Conservation (phyloP, 2,797 vertebrate species). For the Aphelocoma californica region DNA sequence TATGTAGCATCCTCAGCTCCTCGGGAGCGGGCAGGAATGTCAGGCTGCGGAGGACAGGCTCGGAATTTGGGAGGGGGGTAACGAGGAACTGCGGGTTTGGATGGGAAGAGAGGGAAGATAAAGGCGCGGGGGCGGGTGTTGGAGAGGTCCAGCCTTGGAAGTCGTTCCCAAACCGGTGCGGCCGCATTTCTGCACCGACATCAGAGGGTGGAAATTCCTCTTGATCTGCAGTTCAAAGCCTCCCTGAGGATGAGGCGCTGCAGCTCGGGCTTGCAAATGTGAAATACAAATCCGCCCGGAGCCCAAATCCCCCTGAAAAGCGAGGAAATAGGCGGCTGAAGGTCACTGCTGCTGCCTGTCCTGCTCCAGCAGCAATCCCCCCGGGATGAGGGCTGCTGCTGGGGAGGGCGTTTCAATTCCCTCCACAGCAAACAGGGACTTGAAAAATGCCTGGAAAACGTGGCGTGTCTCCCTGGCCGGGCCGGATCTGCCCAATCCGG, state of each 20-base stretch:
- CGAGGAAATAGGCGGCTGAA: conserved; percentile 14
- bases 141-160: conserved; percentile 53
- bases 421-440: neutral
- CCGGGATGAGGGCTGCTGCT: neutral
- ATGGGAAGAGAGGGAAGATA: conserved; percentile 25
- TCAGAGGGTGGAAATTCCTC: conserved; percentile 67
- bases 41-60: neutral
- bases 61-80: neutral
- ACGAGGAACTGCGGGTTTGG: neutral
- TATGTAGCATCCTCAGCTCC: conserved; percentile 11
- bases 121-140: conserved; percentile 6
- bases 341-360: conserved; percentile 26
- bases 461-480: rapidly evolving
- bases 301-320: conserved; percentile 33
- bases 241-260: conserved; percentile 52
- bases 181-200: conserved; percentile 59
- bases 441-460: neutral
- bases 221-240: conserved; percentile 68
- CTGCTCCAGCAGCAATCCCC: neutral
- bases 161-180: conserved; percentile 55
- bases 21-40: neutral
- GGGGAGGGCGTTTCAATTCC: neutral
- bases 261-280: conserved; percentile 50
- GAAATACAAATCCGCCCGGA: conserved; percentile 21
- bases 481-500: neutral